Evolutionary conservation across 2,113 vertebrate genomes (phyloP).

Genomic region (Paracanthobrama guichenoti): DNA sequence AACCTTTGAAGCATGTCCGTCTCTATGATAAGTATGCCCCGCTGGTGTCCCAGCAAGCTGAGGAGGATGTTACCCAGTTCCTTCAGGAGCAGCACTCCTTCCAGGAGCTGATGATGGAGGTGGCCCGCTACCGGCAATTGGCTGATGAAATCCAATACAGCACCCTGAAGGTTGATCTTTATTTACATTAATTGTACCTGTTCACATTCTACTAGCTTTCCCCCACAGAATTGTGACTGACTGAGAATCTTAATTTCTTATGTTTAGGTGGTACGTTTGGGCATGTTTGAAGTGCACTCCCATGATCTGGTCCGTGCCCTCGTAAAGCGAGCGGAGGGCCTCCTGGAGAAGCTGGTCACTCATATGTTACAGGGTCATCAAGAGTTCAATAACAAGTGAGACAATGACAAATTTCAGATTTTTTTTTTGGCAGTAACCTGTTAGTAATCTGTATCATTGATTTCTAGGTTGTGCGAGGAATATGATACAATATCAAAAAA

Average conservation of each 20-base stretch:
- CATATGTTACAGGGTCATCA: conserved; percentile 80
- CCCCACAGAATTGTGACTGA: not conserved
- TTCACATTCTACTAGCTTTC: not conserved
- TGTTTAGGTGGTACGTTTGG: conserved; percentile 76
- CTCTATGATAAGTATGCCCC: conserved; percentile 81
- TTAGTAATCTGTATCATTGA: not conserved
- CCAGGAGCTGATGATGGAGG: conserved; percentile 79
- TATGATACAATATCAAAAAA: conserved; percentile 86
- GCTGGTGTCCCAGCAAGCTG: conserved; percentile 80
- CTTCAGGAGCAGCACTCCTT: conserved; percentile 77
- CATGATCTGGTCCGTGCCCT: conserved; percentile 80
- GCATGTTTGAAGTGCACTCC: conserved; percentile 87
- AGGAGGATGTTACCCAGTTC: conserved; percentile 78
- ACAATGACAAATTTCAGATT: conserved; percentile 13
- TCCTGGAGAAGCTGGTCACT: conserved; percentile 76
- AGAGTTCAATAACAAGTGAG: conserved; percentile 72
- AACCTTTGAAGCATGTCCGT: conserved; percentile 74
- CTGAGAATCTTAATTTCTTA: not conserved
- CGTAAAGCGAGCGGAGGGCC: conserved; percentile 73
- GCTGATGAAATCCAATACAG: conserved; percentile 80
- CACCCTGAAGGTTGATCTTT: conserved; percentile 74
- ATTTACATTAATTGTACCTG: not conserved
- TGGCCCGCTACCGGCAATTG: conserved; percentile 79
- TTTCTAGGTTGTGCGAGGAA: conserved; percentile 74
- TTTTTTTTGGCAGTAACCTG: not conserved